Base-by-base conservation (phyloP, 2,888 invertebrate genomes). In the Tachina lurida region DNA sequence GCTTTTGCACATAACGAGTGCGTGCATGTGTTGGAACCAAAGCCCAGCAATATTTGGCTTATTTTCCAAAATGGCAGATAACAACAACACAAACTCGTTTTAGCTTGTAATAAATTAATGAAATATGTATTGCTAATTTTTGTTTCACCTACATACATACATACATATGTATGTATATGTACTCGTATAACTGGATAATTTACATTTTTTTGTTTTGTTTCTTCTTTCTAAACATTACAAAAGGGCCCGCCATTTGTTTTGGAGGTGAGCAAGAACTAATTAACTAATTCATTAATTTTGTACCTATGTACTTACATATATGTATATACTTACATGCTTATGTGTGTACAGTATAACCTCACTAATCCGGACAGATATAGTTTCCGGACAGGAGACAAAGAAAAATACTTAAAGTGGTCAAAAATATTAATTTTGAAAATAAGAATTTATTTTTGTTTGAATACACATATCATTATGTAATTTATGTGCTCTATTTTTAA, bases 1-100 rank as follows among this genome's bases (percentile, higher is more conserved):
- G n/a, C 58, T 75, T 81, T 81, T 75, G 75, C 75, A 70, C 60
- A 70, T 52, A 52, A 31, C 58, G 45, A 65, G 15, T 60, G 49
- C n/a, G 15, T n/a, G 12, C n/a, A 56, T 19, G 45, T 54, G 54
- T 65, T 19, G 13, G 1, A 56, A 9, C 13, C 13, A 63, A 54
- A 7, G 5, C 31, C 31, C 19, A 41, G 7, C 10, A 71, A 60
- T 9, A 13, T 41, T 47, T 22, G 0, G 15, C 8, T 71, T 17
- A 22, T 13, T 49, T 76, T 49, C 10, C 45, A 70, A 68, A 77
- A 78, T 78, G 77, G 68, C 68, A 22, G 47, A 67, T 8, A 39
- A 49, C 67, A 47, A 31, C 31, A 62, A 49, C 49, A 19, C 12
- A 62, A 62, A n/a, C 73, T 17, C 5, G 58, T 31, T 45, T 31